Conservation (phyloP, 2,113 vertebrate genomes). For the Leucosticte australis region DNA sequence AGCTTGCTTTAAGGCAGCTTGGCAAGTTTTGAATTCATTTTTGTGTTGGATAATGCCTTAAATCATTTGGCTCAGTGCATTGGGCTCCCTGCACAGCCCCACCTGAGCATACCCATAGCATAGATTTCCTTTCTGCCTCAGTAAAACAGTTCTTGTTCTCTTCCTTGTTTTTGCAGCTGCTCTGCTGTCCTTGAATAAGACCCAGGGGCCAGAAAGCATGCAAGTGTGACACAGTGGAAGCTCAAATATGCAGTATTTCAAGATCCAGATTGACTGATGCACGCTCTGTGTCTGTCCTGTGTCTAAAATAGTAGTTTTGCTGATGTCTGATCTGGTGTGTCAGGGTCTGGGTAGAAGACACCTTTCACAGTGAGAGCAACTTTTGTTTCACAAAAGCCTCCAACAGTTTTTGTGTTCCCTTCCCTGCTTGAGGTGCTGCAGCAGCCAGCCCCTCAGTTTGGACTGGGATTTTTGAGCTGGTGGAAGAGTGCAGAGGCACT, state of each 20-base stretch:
- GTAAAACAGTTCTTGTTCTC: not conserved
- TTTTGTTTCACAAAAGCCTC: not conserved
- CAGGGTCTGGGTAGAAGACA: constrained; percentile 7
- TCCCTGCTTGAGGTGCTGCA: not conserved
- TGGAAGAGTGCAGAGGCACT: not conserved
- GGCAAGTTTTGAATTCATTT: not conserved
- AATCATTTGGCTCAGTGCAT: not conserved
- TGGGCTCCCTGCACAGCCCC: not conserved
- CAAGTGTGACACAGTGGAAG: not conserved
- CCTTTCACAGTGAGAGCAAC: not conserved
- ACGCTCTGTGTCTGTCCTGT: not conserved
- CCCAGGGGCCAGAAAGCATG: not conserved
- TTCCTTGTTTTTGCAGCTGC: not conserved
- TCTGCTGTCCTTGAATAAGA: constrained; percentile 34
- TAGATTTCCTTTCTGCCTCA: not conserved
- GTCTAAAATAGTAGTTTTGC: not conserved
- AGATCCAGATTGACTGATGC: not conserved
- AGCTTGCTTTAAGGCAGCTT: not conserved
- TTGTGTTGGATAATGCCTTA: not conserved
- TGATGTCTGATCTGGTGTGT: not conserved
- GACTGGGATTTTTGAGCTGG: not conserved
- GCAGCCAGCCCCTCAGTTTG: not conserved
- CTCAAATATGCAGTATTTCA: constrained; percentile 16
- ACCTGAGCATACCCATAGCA: not conserved
- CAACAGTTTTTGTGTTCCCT: not conserved